Evolutionary conservation across 35 echinoderm and acorn worm genomes (phyloP).

Genomic region (Anneissia japonica): DNA sequence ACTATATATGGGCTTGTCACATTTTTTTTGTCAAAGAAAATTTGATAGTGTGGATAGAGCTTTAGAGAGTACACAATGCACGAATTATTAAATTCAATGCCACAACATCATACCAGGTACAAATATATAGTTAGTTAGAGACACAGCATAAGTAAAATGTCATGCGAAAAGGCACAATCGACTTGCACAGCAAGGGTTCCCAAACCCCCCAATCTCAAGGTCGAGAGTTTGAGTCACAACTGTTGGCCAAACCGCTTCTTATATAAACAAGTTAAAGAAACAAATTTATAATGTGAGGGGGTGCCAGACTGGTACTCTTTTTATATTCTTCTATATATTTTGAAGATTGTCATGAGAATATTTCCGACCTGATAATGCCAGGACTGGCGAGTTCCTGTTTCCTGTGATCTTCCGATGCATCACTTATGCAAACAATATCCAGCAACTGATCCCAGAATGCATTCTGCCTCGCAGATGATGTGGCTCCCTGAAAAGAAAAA

Average conservation of each 20-base stretch:
- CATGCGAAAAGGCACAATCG: too few relatives aligned
- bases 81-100: too few relatives aligned
- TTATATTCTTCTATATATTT: neutral
- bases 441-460: constrained; percentile 84
- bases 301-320: neutral
- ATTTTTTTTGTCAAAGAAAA: too few relatives aligned
- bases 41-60: too few relatives aligned
- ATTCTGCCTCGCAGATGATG: constrained; percentile 65
- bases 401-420: constrained; percentile 57
- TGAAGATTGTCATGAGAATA: neutral
- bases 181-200: neutral
- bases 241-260: neutral
- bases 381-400: constrained; percentile 34
- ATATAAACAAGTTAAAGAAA: neutral
- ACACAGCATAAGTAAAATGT: too few relatives aligned
- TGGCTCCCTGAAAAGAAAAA: constrained; percentile 45
- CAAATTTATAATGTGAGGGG: neutral
- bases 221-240: neutral
- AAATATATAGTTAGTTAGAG: too few relatives aligned
- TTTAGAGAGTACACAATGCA: too few relatives aligned
- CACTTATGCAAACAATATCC: constrained; percentile 70
- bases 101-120: too few relatives aligned
- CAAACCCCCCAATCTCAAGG: neutral
- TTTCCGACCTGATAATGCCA: constrained; percentile 44
- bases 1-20: too few relatives aligned